Evolutionary conservation across 2,113 vertebrate genomes (phyloP).

Genomic region (Lycaon pictus): DNA sequence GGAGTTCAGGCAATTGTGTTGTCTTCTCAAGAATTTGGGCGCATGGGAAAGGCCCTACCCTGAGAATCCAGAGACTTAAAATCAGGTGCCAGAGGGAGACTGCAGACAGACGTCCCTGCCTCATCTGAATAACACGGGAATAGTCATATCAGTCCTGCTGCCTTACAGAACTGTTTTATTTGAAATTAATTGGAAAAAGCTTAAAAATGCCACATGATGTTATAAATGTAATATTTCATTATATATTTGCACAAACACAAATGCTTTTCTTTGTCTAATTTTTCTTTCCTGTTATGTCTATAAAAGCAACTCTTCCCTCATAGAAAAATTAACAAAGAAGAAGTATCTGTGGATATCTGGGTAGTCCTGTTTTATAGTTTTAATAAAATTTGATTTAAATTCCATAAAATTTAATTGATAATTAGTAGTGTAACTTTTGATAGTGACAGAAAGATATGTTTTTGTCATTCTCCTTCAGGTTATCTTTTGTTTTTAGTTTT

Average conservation of each 20-base stretch:
- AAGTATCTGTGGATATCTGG: not conserved
- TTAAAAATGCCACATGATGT: not conserved
- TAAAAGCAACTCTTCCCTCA: not conserved
- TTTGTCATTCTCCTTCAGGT: conserved; percentile 53
- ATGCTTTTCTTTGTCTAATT: conserved; percentile 14
- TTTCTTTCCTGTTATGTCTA: not conserved
- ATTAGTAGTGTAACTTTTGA: not conserved
- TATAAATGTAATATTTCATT: not conserved
- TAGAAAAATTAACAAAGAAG: conserved; percentile 10
- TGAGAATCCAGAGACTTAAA: not conserved
- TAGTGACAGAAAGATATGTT: conserved; percentile 14
- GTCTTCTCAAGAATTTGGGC: conserved; percentile 26
- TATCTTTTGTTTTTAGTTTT: not conserved
- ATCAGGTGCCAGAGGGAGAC: not conserved
- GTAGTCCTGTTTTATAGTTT: not conserved
- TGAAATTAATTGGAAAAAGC: not conserved
- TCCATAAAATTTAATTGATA: not conserved
- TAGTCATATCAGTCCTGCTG: not conserved
- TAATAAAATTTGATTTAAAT: not conserved
- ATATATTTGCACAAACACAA: not conserved
- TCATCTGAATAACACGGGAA: not conserved
- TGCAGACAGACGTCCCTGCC: not conserved
- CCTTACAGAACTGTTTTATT: not conserved
- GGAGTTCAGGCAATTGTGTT: not conserved
- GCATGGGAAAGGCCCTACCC: not conserved